Conservation (phyloP, 2,888 invertebrate species). For the Macrophya annulata region DNA sequence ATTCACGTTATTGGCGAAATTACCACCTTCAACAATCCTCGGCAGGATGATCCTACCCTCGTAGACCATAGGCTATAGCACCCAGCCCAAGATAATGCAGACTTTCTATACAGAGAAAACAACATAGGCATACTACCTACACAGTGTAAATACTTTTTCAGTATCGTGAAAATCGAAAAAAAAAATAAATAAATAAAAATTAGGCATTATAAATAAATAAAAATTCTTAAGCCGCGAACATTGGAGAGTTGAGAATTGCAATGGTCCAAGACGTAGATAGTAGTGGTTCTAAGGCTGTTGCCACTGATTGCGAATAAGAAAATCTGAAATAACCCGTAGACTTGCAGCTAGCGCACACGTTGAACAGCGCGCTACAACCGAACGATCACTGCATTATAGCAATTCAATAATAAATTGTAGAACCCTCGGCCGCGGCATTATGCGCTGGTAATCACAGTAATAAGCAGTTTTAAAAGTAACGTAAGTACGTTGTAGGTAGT, state of each 20-base stretch:
- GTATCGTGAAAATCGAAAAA: background rate
- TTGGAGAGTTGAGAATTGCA: conserved; percentile 14
- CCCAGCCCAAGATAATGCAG: background rate
- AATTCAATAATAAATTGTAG: conserved; percentile 77
- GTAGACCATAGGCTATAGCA: conserved; percentile 50
- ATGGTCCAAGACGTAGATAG: conserved; percentile 17
- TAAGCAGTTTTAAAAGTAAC: conserved; percentile 77
- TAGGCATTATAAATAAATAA: background rate
- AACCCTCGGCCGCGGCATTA: conserved; percentile 73
- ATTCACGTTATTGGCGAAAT: conserved; percentile 67
- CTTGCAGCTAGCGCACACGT: conserved; percentile 21
- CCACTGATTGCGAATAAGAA: conserved; percentile 46
- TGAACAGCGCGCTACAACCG: conserved; percentile 49
- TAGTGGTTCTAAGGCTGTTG: conserved; percentile 14
- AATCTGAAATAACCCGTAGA: conserved; percentile 39
- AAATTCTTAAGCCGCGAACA: background rate
- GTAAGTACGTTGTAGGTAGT: conserved; percentile 77
- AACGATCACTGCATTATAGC: conserved; percentile 71
- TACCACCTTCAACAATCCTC: conserved; percentile 61
- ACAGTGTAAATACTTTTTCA: background rate
- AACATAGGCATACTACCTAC: background rate
- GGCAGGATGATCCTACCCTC: conserved; percentile 40
- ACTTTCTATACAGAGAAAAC: background rate
- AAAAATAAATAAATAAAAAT: background rate
- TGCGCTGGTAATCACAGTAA: conserved; percentile 76